Conservation (phyloP, 1,140 invertebrate species). For the Babylonia areolata region DNA sequence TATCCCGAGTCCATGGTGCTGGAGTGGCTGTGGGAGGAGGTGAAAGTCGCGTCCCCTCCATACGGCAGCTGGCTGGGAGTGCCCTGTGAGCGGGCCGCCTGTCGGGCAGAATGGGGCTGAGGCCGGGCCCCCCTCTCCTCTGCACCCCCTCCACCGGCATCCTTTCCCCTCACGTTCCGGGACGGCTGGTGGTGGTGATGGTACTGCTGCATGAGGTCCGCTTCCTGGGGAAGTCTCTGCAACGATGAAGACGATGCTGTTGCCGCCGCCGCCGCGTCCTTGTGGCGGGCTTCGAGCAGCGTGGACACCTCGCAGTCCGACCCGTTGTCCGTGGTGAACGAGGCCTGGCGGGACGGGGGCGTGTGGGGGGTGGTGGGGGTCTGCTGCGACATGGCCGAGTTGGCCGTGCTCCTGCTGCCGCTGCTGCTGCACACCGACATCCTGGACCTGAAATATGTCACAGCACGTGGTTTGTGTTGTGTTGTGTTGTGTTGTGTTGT, state of each 20-base stretch:
- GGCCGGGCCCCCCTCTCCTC: not conserved
- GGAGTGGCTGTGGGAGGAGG: constrained; percentile 47
- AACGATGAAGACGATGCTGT: no score
- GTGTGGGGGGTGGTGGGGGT: constrained; percentile 24
- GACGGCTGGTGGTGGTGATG: not conserved
- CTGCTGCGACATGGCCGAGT: constrained; percentile 21
- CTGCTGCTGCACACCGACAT: constrained; percentile 37
- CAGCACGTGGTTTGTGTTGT: no score
- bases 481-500: no score
- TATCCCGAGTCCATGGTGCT: constrained; percentile 56
- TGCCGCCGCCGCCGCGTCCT: no score
- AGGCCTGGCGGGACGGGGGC: constrained; percentile 31
- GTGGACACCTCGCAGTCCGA: constrained; percentile 44
- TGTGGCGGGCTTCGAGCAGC: constrained; percentile 11
- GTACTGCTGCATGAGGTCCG: no score
- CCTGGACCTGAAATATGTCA: not conserved
- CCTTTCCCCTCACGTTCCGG: not conserved
- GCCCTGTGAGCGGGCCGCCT: not conserved
- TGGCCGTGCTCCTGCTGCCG: not conserved
- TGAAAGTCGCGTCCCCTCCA: constrained; percentile 38
- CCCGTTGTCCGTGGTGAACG: constrained; percentile 16
- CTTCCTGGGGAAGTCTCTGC: not conserved
- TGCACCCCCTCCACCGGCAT: not conserved
- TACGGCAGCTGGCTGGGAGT: constrained; percentile 28
- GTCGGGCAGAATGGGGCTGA: not conserved